These are phyloP conservation scores for Loris lydekkerianus DNA, from an alignment of 2,797 vertebrate genomes.

Conservation along the genomic window DNA sequence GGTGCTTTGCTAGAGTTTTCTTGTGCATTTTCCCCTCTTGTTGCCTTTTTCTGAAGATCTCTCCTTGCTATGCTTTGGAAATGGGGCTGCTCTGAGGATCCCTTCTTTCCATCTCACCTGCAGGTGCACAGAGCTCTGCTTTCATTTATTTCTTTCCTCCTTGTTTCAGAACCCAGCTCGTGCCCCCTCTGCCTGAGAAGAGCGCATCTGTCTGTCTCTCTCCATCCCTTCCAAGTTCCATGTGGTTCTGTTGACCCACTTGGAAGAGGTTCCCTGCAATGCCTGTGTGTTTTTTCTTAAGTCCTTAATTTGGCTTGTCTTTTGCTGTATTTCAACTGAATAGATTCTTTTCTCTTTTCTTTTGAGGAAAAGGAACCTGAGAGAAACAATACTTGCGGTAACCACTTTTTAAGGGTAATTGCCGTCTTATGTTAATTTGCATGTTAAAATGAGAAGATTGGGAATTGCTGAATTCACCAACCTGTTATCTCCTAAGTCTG, in stretches of 20 bases:
- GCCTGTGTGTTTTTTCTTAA: constrained; percentile 24
- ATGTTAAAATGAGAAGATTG: constrained; percentile 38
- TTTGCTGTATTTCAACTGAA: constrained; percentile 55
- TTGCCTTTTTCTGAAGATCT: constrained; percentile 36
- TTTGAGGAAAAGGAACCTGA: constrained; percentile 67
- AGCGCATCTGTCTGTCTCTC: neutral
- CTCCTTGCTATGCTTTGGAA: neutral
- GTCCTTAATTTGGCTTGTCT: constrained; percentile 66
- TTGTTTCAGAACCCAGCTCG: neutral
- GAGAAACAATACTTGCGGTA: constrained; percentile 49
- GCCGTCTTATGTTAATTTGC: constrained; percentile 62
- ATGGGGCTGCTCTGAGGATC: neutral
- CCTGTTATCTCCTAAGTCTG: constrained; percentile 39
- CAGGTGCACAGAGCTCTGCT: neutral
- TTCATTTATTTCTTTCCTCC: neutral
- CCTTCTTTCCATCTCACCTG: neutral
- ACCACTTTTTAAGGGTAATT: constrained; percentile 66
- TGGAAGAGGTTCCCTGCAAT: constrained; percentile 33
- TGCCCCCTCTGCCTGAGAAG: neutral
- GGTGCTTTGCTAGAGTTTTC: neutral
- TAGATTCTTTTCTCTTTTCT: constrained; percentile 38
- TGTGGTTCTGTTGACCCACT: constrained; percentile 40
- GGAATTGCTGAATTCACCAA: constrained; percentile 67
- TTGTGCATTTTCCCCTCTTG: neutral
- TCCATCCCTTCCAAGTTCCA: neutral